Evolutionary conservation across 2,797 vertebrate genomes (phyloP).

Genomic region (Lagorchestes hirsutus): DNA sequence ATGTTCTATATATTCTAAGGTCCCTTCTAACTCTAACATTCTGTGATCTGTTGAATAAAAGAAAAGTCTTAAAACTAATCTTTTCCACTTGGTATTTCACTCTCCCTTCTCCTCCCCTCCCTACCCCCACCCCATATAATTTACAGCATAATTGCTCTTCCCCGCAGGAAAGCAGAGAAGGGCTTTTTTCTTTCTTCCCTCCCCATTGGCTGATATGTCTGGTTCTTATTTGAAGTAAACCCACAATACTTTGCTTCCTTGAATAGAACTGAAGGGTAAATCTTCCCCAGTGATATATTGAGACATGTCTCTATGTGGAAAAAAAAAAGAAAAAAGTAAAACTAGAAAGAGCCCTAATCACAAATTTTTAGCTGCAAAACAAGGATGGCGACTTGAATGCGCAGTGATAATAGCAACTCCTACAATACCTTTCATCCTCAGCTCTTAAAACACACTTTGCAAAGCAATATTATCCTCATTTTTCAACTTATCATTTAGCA

Average conservation of each 20-base stretch:
- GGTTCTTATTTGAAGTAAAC: slow-evolving; percentile 79
- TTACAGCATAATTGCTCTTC: slow-evolving; percentile 81
- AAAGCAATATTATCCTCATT: slow-evolving; percentile 61
- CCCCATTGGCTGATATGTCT: slow-evolving; percentile 72
- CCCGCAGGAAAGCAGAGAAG: slow-evolving; percentile 79
- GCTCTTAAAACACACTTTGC: slow-evolving; percentile 52
- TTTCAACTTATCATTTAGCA: slow-evolving; percentile 71
- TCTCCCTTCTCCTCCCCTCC: slow-evolving; percentile 62
- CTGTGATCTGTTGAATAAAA: slow-evolving; percentile 47
- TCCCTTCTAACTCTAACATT: slow-evolving; percentile 17
- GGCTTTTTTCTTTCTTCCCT: slow-evolving; percentile 67
- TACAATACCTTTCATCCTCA: slow-evolving; percentile 54
- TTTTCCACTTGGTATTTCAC: slow-evolving; percentile 64
- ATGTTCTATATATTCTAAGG: slow-evolving; percentile 23
- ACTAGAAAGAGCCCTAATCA: slow-evolving; percentile 74
- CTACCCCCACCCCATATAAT: slow-evolving; percentile 75
- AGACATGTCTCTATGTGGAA: slow-evolving; percentile 54
- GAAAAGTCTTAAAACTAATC: slow-evolving; percentile 69
- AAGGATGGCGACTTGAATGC: slow-evolving; percentile 69
- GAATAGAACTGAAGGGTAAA: slow-evolving; percentile 63
- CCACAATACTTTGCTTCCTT: slow-evolving; percentile 72
- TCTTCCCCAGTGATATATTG: slow-evolving; percentile 41
- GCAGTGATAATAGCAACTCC: slow-evolving; percentile 61
- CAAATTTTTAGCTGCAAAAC: slow-evolving; percentile 68
- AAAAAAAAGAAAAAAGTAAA: slow-evolving; percentile 71